Conservation (phyloP, 1,140 invertebrate genomes). For the Drosophila pectinifera region DNA sequence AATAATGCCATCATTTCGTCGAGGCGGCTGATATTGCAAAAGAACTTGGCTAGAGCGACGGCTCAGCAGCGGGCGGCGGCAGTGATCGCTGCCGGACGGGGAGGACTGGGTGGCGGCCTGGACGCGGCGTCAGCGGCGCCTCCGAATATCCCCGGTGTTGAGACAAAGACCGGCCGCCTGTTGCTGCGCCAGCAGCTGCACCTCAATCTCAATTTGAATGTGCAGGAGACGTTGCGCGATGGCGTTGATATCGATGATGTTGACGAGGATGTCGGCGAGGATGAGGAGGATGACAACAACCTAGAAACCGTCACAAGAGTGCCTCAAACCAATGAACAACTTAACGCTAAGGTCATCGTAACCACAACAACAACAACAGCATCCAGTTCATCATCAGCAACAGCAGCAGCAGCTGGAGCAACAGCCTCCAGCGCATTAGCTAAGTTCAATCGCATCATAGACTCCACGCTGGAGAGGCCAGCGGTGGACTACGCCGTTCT, state of each 20-base stretch:
- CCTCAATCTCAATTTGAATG: constrained; percentile 81
- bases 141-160: constrained; percentile 48
- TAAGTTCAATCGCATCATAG: constrained; percentile 85
- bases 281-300: constrained; percentile 63
- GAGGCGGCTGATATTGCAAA: constrained; percentile 85
- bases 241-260: constrained; percentile 83
- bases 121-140: constrained; percentile 39
- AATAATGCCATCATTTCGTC: constrained; percentile 85
- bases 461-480: constrained; percentile 69
- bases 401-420: constrained; percentile 41
- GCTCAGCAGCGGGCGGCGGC: constrained; percentile 76
- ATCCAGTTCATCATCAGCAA: constrained; percentile 59
- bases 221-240: constrained; percentile 73
- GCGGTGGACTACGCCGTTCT: constrained; percentile 41
- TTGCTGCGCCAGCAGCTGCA: constrained; percentile 79
- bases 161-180: constrained; percentile 66
- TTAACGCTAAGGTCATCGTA: constrained; percentile 75
- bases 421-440: constrained; percentile 77
- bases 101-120: constrained; percentile 46
- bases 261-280: constrained; percentile 75
- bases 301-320: constrained; percentile 85
- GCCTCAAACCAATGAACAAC: constrained; percentile 83
- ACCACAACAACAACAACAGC: constrained; percentile 61
- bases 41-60: constrained; percentile 84
- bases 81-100: constrained; percentile 69